Base-by-base conservation (phyloP, 2,797 vertebrate species). In the Halcyon smyrnensis region DNA sequence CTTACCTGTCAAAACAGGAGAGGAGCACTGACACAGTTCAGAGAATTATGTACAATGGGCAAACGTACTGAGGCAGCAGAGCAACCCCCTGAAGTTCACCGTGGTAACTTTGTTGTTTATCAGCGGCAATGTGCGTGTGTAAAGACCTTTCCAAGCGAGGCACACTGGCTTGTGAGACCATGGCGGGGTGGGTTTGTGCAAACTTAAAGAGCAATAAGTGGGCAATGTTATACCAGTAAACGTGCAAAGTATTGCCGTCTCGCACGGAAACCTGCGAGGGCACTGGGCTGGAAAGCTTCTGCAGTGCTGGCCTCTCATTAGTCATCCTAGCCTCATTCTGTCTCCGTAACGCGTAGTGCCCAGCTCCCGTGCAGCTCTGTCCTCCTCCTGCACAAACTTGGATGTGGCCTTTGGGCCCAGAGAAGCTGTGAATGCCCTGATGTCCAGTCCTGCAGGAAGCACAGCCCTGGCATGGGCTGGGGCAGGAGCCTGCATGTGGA, bases 261-360 rank as follows among this genome's bases (percentile, higher is more conserved):
- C 6, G 1, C 70, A 62, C 14, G 71, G 90, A 51, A 95, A 84
- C 86, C 89, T 50, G 76, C 32, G 95, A 89, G 78, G 83, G 86
- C 88, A 43, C 60, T 73, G 93, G 68, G 50, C 68, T 92, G 95
- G 94, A 95, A 95, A 95, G 75, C 75, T 91, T 39, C 70, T 85
- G 94, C 93, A 25, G 84, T 0, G 5, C 64, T 89, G 90, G 95
- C 87, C 88, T 82, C 78, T 95, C 95, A 94, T 97, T 96, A 97
- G 90, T 95, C 97, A 97, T 95, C 84, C 95, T 83, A 92, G 93
- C 97, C 97, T 97, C 93, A 92, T 95, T 97, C 94, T 96, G 96
- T 96, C 94, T 67, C 84, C 48, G 70, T 77, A 63, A 37, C 6
- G 27, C 3, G 0, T 34, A 25, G 70, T 50, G 56, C 86, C 84